Conservation (phyloP, 2,113 vertebrate species). For the Ictalurus punctatus region DNA sequence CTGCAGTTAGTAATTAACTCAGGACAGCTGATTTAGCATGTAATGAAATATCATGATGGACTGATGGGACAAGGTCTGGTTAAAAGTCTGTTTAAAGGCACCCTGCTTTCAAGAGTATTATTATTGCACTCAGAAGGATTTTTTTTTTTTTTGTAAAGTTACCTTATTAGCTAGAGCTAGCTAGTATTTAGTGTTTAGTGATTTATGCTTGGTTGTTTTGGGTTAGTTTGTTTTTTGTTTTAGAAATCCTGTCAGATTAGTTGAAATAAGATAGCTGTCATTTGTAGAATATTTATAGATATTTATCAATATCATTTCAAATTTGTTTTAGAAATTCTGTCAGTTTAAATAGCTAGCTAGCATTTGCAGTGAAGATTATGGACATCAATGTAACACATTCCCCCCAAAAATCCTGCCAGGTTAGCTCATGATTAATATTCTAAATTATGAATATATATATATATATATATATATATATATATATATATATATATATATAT, state of each 20-base stretch:
- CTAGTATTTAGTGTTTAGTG: neutral
- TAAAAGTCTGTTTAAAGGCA: neutral
- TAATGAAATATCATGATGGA: conserved; percentile 16
- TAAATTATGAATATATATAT: neutral
- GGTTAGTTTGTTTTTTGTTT: neutral
- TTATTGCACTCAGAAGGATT: neutral
- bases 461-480: too few species aligned
- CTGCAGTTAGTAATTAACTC: conserved; percentile 37
- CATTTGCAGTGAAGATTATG: neutral
- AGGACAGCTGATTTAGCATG: conserved; percentile 19
- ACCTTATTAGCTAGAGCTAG: neutral
- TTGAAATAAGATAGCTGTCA: neutral
- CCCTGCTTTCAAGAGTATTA: neutral
- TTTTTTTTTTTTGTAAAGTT: neutral
- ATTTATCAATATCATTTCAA: neutral
- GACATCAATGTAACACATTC: too few species aligned
- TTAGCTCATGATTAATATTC: neutral
- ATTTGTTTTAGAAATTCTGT: neutral
- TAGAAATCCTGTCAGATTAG: neutral
- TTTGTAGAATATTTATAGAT: neutral
- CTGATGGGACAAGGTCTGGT: neutral
- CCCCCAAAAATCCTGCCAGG: too few species aligned
- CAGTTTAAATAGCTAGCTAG: neutral
- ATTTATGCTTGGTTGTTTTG: neutral
- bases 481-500: too few species aligned